Evolutionary conservation across 64 coral and sea anemone species (phyloP).

Genomic region (Trachythela sp.): DNA sequence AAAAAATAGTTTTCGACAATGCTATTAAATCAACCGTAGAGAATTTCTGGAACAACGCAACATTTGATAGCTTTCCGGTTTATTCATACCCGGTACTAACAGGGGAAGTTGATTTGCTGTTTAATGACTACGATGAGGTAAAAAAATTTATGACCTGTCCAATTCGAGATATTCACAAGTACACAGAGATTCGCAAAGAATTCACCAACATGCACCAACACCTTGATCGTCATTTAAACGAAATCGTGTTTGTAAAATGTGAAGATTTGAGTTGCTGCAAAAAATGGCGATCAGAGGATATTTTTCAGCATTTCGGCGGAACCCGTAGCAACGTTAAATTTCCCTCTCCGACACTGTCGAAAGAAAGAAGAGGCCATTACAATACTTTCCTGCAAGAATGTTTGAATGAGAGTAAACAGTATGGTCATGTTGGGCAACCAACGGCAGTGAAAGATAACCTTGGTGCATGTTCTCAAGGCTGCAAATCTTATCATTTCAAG

Average conservation of each 20-base stretch:
- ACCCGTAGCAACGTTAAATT: neutral
- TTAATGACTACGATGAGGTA: neutral
- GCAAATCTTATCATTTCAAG: neutral
- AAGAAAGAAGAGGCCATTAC: neutral
- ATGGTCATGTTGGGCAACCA: neutral
- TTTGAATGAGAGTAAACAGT: neutral
- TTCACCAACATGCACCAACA: conserved; percentile 11
- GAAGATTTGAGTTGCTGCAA: neutral
- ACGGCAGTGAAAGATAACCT: neutral
- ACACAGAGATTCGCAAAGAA: neutral
- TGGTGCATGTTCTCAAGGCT: neutral
- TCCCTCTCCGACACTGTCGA: neutral
- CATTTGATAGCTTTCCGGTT: neutral
- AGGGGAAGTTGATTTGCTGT: neutral
- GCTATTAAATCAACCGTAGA: neutral
- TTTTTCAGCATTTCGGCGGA: neutral
- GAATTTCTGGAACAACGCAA: neutral
- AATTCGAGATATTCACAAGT: neutral
- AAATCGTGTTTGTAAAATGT: neutral
- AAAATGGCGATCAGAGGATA: neutral
- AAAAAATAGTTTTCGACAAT: conserved; percentile 2
- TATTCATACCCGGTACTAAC: neutral
- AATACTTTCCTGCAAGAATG: neutral
- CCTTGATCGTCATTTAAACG: conserved; percentile 8
- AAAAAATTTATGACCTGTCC: conserved; percentile 10